Conservation (phyloP, 2,113 vertebrate species). For the Phyllostomus hastatus region DNA sequence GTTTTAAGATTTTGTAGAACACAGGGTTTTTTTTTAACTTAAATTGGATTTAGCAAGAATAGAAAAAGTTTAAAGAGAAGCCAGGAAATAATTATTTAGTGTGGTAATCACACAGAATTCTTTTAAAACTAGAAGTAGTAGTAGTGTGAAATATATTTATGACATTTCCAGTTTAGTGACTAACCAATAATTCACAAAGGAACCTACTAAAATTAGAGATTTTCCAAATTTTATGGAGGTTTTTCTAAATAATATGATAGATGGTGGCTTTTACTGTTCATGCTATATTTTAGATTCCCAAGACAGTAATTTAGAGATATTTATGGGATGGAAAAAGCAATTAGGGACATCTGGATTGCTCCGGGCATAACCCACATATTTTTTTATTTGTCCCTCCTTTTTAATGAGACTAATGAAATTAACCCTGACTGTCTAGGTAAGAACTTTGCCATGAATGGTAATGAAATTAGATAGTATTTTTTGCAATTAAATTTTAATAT, state of each 20-base stretch:
- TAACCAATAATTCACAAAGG: constrained; percentile 38
- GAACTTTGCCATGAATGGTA: not conserved
- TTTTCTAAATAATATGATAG: constrained; percentile 8
- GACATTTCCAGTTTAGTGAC: constrained; percentile 3
- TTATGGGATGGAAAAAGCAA: not conserved
- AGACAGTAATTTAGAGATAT: not conserved
- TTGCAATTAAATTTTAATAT: not conserved
- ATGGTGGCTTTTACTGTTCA: not conserved
- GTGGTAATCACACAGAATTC: constrained; percentile 52
- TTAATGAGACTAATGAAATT: not conserved
- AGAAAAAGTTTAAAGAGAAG: constrained; percentile 59
- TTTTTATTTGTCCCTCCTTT: not conserved
- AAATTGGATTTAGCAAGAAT: constrained; percentile 50
- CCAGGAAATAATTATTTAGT: constrained; percentile 29
- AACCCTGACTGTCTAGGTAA: not conserved
- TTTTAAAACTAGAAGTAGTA: constrained; percentile 9
- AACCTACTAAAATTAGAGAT: constrained; percentile 36
- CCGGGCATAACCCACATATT: not conserved
- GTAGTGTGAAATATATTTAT: constrained; percentile 33
- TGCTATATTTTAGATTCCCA: not conserved
- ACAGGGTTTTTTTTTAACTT: constrained; percentile 39
- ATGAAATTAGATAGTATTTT: not conserved
- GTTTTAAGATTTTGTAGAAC: constrained; percentile 56
- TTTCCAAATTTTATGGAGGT: constrained; percentile 17
- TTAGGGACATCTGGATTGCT: not conserved